phyloP scores from a whole-genome alignment of 2,113 vertebrate genomes.

The Megalops atlanticus region DNA sequence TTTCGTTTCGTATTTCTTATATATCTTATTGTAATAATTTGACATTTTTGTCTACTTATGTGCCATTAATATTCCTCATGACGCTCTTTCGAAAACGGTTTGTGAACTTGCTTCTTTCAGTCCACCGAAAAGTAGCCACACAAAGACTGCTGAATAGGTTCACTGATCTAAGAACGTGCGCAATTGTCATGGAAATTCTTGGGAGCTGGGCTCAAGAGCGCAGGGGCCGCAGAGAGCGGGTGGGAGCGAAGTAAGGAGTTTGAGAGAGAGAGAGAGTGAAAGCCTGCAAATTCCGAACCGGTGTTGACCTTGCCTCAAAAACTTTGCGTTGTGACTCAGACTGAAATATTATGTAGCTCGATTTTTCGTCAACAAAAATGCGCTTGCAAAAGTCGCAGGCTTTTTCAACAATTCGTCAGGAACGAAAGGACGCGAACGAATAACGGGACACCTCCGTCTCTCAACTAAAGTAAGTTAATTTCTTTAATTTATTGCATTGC shows the following conservation, averaged over 20 bases:
- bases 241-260: neutral
- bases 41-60: neutral
- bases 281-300: neutral
- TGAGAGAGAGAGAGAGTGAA: neutral
- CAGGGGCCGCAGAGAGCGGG: neutral
- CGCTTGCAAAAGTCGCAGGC: neutral
- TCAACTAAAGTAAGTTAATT: conserved; percentile 15
- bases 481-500: neutral
- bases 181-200: conserved; percentile 66
- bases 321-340: neutral
- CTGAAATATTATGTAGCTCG: neutral
- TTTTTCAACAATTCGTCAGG: neutral
- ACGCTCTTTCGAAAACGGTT: neutral
- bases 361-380: neutral
- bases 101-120: conserved; percentile 11
- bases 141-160: conserved; percentile 49
- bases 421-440: neutral
- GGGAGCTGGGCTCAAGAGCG: conserved; percentile 19
- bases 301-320: neutral
- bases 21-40: neutral
- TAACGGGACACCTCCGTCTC: neutral
- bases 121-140: conserved; percentile 11
- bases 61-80: neutral
- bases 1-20: neutral
- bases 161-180: conserved; percentile 51